Percentiles rank a stretch among this genome's conserved stretches.
phyloP scores from a whole-genome alignment of 2,888 invertebrate genomes.

The Netelia melanura region DNA sequence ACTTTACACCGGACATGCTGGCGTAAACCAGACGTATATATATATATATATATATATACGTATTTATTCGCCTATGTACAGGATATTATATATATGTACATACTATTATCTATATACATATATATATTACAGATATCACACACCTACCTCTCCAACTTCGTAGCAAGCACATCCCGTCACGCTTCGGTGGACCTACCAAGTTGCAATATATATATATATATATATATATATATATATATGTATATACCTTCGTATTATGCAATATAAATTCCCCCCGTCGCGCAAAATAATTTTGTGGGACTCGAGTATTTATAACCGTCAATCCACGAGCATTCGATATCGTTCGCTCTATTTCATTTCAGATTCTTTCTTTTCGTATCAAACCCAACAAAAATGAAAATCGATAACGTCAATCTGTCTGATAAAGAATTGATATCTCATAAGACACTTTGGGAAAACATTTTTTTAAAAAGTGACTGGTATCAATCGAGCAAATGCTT shows the following conservation, averaged over 20 bases:
- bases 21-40: constrained; percentile 24
- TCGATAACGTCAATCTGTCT: too few relatives aligned
- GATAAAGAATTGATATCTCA: too few relatives aligned
- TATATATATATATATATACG: background rate
- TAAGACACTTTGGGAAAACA: too few relatives aligned
- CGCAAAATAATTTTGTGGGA: constrained; percentile 11
- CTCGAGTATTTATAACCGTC: constrained; percentile 1
- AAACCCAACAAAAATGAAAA: background rate
- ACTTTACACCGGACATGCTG: constrained; percentile 62
- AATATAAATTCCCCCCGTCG: constrained; percentile 19
- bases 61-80: background rate
- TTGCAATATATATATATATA: constrained; percentile 5
- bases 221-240: constrained; percentile 6
- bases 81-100: background rate
- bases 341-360: background rate
- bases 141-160: constrained; percentile 24
- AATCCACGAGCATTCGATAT: constrained; percentile 13
- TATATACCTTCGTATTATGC: constrained; percentile 10
- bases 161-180: constrained; percentile 39
- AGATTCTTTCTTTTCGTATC: background rate
- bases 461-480: too few relatives aligned
- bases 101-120: background rate
- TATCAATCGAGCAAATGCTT: too few relatives aligned
- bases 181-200: constrained; percentile 27
- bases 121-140: background rate